Percentiles rank a stretch among this genome's conserved stretches.
Conservation (phyloP, 2,113 vertebrate genomes). For the Columba livia region DNA sequence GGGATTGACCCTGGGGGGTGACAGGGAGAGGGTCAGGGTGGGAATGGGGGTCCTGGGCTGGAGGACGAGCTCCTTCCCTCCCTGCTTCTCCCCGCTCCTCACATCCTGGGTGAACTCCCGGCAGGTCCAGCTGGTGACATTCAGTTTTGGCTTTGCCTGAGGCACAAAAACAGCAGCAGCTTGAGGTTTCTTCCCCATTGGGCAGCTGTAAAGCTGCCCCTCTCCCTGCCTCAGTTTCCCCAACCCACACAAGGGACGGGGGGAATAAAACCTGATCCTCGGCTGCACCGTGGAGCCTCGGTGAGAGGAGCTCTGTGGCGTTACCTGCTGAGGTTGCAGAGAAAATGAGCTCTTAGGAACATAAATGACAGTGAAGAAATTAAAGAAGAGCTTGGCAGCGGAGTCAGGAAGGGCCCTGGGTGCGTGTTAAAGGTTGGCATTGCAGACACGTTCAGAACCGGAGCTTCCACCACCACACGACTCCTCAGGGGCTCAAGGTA, state of each 20-base stretch:
- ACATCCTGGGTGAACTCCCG: accelerated
- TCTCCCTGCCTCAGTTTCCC: neutral
- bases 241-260: accelerated
- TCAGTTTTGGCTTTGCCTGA: neutral
- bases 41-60: neutral
- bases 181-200: accelerated
- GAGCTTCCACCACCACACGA: accelerated
- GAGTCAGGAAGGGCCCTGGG: neutral
- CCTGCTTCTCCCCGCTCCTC: neutral
- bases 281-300: accelerated
- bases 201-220: accelerated
- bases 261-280: neutral
- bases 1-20: neutral
- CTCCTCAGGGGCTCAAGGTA: constrained; percentile 50
- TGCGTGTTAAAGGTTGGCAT: constrained; percentile 39
- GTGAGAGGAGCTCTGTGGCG: accelerated
- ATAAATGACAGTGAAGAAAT: neutral
- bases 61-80: neutral
- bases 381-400: neutral
- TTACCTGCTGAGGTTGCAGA: neutral
- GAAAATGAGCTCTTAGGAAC: neutral
- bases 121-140: accelerated
- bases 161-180: neutral
- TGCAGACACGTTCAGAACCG: constrained; percentile 65
- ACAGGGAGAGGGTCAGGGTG: neutral